Base-by-base conservation (phyloP, 2,888 invertebrate genomes). In the Harpalus rubripes region DNA sequence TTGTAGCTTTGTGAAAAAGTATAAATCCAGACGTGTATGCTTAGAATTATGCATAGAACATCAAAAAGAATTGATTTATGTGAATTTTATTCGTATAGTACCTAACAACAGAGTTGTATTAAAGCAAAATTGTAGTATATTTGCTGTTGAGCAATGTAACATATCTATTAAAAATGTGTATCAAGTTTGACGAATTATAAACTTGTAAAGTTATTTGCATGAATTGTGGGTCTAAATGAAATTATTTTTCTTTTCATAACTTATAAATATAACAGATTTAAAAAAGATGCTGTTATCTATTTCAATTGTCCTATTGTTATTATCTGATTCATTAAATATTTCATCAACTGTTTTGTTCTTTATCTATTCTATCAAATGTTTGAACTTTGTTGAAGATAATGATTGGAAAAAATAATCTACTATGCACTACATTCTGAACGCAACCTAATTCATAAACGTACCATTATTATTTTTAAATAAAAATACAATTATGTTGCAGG, bases 131-230 rank as follows among this genome's bases (percentile, higher is more conserved):
- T 80, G 80, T 80, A 80, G 80, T 59, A 78, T 78, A 78, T 78
- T 78, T 78, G 78, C 78, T 32, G 56, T 78, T 59, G 59, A 58
- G 78, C 63, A 80, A 61, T 80, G 80, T 80, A 80, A 80, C 80
- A 80, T 80, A 80, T 80, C 80, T 80, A 78, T 78, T 78, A 78
- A 74, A 78, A 78, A 26, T 78, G 32, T 78, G 78, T 78, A 78
- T 78, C 78, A 78, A 78, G 58, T 78, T 78, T 78, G 56, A 78
- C 58, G 78, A 78, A 78, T 78, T 78, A 58, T 78, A 78, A 78
- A 58, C 78, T 58, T 78, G 78, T 52, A 44, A 76, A 76, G 52
- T 78, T 78, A 78, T 58, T 78, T 78, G 78, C 78, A 78, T 78
- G 58, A 78, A 52, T 8, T 76, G 22, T 78, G 58, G 58, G 78